Evolutionary conservation across 2,113 vertebrate species (phyloP).

Genomic region (Hydrochoerus hydrochaeris): DNA sequence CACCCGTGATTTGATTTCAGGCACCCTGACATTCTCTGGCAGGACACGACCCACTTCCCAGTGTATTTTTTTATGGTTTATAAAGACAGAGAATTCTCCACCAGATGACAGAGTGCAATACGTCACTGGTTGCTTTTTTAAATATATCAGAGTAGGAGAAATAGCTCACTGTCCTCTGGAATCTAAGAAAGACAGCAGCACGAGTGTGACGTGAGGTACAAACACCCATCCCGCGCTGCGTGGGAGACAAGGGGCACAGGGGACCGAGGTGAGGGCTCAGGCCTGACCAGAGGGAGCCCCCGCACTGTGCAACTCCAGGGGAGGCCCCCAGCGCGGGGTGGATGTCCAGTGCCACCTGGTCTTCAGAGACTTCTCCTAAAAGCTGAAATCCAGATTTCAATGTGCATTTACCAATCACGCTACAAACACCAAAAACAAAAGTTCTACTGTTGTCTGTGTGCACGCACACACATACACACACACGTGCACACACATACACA

Average conservation of each 20-base stretch:
- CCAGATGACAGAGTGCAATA: neutral
- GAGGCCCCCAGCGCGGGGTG: neutral
- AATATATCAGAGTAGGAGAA: neutral
- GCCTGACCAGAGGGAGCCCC: neutral
- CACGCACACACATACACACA: too few species aligned
- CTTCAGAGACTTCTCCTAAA: neutral
- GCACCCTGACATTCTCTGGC: neutral
- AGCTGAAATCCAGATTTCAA: neutral
- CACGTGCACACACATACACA: too few species aligned
- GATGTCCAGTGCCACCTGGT: too few species aligned
- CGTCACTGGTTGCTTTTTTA: neutral
- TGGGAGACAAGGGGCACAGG: fast-evolving
- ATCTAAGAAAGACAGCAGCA: neutral
- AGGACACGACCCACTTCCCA: neutral
- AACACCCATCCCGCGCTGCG: fast-evolving
- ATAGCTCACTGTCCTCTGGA: neutral
- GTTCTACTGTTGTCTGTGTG: neutral
- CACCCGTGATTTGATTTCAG: neutral
- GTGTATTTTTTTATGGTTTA: neutral
- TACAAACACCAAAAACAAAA: neutral
- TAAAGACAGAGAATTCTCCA: neutral
- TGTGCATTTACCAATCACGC: neutral
- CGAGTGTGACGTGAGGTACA: neutral
- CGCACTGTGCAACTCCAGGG: too few species aligned
- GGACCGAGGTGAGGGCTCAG: fast-evolving